phyloP scores from a whole-genome alignment of 2,888 invertebrate genomes.

The Drosophila peninsularis region DNA sequence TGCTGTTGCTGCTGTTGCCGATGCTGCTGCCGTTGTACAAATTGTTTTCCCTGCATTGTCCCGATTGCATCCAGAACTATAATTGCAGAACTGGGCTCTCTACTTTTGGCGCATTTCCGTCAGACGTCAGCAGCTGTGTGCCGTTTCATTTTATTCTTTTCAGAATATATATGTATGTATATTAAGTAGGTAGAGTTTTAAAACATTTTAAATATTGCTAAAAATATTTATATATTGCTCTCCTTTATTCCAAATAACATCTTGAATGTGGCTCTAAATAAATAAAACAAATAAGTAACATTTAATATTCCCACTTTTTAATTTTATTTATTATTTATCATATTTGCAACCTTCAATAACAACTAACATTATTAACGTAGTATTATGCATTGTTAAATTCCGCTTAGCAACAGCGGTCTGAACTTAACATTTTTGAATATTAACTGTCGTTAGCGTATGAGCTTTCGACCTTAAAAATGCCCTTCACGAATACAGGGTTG shows the following conservation, averaged over 20 bases:
- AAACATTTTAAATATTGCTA: background rate
- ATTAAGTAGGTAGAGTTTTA: background rate
- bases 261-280: too few species aligned
- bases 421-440: background rate
- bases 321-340: background rate
- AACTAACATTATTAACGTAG: background rate
- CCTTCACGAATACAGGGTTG: background rate
- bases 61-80: slow-evolving; percentile 30
- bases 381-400: background rate
- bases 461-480: slow-evolving; percentile 1
- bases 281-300: too few species aligned
- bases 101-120: slow-evolving; percentile 49
- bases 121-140: slow-evolving; percentile 18
- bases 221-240: too few species aligned
- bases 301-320: background rate
- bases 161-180: background rate
- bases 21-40: slow-evolving; percentile 21
- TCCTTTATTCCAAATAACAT: too few species aligned
- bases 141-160: background rate
- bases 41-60: slow-evolving; percentile 43
- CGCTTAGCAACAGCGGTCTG: too few species aligned
- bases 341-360: background rate
- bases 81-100: slow-evolving; percentile 5
- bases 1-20: background rate
- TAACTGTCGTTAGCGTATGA: background rate